Evolutionary conservation across 1,140 invertebrate species (phyloP).

Genomic region (Cotesia typhae): DNA sequence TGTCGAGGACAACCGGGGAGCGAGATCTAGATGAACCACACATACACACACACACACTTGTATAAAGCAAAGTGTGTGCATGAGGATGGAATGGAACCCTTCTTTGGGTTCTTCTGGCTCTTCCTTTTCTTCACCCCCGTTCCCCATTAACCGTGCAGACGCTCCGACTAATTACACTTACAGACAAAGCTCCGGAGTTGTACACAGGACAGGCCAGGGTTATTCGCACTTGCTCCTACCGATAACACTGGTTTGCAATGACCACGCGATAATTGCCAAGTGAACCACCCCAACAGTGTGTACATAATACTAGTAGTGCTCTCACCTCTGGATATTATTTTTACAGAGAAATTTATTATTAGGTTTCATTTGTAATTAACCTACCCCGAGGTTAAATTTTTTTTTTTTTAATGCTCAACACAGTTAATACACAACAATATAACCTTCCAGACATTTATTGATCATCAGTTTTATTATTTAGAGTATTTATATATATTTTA

Average conservation of each 20-base stretch:
- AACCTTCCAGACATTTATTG: no score
- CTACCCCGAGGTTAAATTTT: no score
- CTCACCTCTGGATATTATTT: conserved; percentile 1
- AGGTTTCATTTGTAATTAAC: no score
- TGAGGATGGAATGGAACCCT: conserved; percentile 37
- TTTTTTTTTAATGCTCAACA: no score
- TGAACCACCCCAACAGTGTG: conserved; percentile 56
- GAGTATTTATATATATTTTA: conserved; percentile 9
- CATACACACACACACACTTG: conserved; percentile 15
- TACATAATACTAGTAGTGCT: conserved; percentile 9
- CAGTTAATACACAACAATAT: no score
- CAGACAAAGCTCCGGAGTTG: conserved; percentile 52
- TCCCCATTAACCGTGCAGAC: conserved; percentile 40
- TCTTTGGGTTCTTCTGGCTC: conserved; percentile 24
- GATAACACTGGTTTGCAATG: conserved; percentile 54
- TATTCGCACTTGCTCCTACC: not conserved
- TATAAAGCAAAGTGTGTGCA: conserved; percentile 42
- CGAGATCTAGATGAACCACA: conserved; percentile 56
- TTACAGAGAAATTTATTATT: no score
- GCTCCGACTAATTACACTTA: conserved; percentile 65
- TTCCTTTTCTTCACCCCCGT: conserved; percentile 27
- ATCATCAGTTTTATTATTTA: not conserved
- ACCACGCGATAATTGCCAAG: conserved; percentile 64
- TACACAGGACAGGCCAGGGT: not conserved
- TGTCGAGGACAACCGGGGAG: not conserved